phyloP scores from a whole-genome alignment of 2,113 vertebrate genomes.

The Platysternon megacephalum region DNA sequence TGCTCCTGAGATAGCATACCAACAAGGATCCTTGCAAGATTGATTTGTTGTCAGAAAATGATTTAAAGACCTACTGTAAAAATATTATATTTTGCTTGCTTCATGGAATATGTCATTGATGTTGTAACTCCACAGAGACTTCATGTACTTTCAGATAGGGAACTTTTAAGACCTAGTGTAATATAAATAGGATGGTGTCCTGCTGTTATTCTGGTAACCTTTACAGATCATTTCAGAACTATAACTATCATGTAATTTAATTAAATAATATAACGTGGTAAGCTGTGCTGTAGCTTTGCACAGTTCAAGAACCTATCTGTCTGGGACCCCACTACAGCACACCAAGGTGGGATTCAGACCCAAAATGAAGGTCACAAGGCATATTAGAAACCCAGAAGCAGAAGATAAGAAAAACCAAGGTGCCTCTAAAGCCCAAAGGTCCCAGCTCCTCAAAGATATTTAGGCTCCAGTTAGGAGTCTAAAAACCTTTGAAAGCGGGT shows the following conservation, averaged over 20 bases:
- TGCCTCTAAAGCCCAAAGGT: neutral
- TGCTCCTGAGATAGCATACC: neutral
- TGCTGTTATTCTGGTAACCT: conserved; percentile 48
- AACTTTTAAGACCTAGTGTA: conserved; percentile 34
- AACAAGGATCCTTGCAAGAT: conserved; percentile 45
- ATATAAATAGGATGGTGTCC: conserved; percentile 54
- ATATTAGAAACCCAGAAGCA: neutral
- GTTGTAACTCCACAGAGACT: conserved; percentile 49
- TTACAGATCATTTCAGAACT: conserved; percentile 32
- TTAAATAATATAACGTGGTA: neutral
- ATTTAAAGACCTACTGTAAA: conserved; percentile 46
- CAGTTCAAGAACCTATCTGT: neutral
- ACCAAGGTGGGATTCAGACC: neutral
- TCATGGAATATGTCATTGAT: conserved; percentile 33
- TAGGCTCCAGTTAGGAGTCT: neutral
- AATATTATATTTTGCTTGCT: conserved; percentile 48
- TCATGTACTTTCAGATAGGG: conserved; percentile 46
- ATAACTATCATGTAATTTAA: neutral
- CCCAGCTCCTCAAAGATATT: neutral
- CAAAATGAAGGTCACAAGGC: neutral
- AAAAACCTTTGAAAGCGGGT: neutral
- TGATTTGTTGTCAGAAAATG: conserved; percentile 63
- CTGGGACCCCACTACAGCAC: neutral
- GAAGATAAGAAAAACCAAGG: neutral
- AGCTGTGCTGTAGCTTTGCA: neutral